Evolutionary conservation across 1,140 invertebrate species (phyloP).

Genomic region (Meloidogyne chitwoodi): DNA sequence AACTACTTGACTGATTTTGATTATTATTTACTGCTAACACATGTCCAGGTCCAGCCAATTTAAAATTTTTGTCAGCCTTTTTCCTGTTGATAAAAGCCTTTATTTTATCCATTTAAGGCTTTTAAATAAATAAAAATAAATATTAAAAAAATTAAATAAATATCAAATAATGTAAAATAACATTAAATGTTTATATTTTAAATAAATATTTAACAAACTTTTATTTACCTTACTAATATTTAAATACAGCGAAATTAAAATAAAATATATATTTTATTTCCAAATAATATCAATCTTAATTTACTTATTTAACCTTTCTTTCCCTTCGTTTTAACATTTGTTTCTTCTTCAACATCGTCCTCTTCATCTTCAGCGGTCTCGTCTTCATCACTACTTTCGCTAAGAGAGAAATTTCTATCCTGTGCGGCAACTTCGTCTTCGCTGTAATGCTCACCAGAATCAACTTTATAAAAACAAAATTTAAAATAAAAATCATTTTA

Average conservation of each 20-base stretch:
- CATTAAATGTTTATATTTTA: background rate
- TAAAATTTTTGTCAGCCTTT: constrained; percentile 26
- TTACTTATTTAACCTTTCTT: constrained; percentile 4
- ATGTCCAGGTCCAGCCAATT: constrained; percentile 16
- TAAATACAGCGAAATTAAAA: background rate
- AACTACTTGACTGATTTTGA: background rate
- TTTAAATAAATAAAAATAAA: background rate
- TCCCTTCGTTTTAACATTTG: background rate
- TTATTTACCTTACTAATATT: background rate
- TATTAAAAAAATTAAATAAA: constrained; percentile 3
- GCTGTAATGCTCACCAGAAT: constrained; percentile 21
- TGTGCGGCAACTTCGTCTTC: constrained; percentile 37
- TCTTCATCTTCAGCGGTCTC: constrained; percentile 38
- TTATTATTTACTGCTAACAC: background rate
- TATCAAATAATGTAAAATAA: background rate
- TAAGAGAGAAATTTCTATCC: constrained; percentile 30
- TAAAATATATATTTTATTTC: background rate
- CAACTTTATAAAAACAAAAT: constrained; percentile 17
- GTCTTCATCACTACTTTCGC: constrained; percentile 1
- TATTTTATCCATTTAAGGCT: constrained; percentile 26
- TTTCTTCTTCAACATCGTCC: constrained; percentile 24
- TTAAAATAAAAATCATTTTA: background rate
- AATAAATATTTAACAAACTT: background rate
- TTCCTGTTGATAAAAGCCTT: constrained; percentile 38
- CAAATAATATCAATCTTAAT: background rate